Conservation (phyloP, 2,797 vertebrate genomes). For the Dendrocincla fuliginosa region DNA sequence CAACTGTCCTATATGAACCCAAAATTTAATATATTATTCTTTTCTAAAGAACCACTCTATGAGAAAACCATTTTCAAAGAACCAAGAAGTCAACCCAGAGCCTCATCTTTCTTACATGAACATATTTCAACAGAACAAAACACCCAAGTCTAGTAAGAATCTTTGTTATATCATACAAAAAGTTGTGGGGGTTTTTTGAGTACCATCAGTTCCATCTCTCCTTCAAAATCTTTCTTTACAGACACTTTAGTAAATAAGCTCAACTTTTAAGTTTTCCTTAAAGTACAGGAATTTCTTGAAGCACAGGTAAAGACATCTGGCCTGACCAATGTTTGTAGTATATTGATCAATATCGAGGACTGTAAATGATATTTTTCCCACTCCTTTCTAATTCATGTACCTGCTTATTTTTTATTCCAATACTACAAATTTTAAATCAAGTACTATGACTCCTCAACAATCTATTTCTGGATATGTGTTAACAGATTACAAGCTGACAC, state of each 20-base stretch:
- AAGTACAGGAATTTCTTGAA: background rate
- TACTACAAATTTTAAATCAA: background rate
- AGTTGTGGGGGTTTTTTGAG: background rate
- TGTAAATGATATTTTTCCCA: background rate
- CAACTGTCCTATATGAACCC: background rate
- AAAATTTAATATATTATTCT: background rate
- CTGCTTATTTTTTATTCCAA: constrained; percentile 3
- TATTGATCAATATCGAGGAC: background rate
- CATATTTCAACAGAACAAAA: background rate
- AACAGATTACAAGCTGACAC: constrained; percentile 46
- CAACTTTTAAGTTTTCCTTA: background rate
- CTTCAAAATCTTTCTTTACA: background rate
- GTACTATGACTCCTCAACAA: background rate
- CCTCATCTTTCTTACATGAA: background rate
- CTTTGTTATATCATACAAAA: background rate
- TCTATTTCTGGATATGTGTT: constrained; percentile 45
- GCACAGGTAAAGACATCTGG: background rate
- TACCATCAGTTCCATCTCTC: background rate
- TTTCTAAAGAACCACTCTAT: background rate
- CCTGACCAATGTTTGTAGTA: background rate
- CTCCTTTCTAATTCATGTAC: background rate
- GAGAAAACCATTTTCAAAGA: background rate
- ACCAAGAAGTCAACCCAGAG: background rate
- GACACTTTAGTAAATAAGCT: background rate
- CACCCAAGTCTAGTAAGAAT: background rate